These are phyloP conservation scores for Corella eumyota DNA, from an alignment of 23 tunicate species.

Conservation along the genomic window DNA sequence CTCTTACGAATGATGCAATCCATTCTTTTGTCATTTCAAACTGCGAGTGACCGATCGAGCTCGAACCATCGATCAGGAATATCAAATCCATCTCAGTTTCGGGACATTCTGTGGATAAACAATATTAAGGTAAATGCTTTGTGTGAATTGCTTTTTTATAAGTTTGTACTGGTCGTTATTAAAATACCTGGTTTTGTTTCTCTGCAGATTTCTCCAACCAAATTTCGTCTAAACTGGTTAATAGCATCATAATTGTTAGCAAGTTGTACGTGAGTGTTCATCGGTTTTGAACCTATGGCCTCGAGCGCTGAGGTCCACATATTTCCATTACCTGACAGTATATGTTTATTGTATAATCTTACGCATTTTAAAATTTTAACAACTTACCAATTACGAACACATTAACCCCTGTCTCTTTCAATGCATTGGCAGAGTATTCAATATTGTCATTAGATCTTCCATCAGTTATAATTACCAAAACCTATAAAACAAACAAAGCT, in stretches of 20 bases:
- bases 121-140: too few relatives aligned
- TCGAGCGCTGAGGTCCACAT: constrained; percentile 28
- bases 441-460: constrained; percentile 57
- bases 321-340: constrained; percentile 37
- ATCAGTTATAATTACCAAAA: constrained; percentile 47
- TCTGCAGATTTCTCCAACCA: constrained; percentile 69
- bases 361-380: too few relatives aligned
- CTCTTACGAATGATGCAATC: constrained; percentile 53
- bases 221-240: constrained; percentile 31
- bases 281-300: constrained; percentile 43
- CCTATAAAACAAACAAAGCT: constrained; percentile 13
- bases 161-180: too few relatives aligned
- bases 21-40: constrained; percentile 63
- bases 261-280: constrained; percentile 52
- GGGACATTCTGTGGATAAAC: constrained; percentile 53
- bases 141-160: too few relatives aligned
- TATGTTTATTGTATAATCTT: neutral
- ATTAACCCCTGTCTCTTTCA: constrained; percentile 37
- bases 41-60: constrained; percentile 26
- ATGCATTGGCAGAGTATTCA: constrained; percentile 12
- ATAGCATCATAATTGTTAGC: constrained; percentile 70
- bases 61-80: constrained; percentile 70
- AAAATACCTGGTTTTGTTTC: constrained; percentile 76
- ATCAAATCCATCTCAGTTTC: constrained; percentile 74
- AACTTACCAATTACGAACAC: constrained; percentile 65